phyloP scores from a whole-genome alignment of 2,113 vertebrate species.

The Rhabdornis inornatus region DNA sequence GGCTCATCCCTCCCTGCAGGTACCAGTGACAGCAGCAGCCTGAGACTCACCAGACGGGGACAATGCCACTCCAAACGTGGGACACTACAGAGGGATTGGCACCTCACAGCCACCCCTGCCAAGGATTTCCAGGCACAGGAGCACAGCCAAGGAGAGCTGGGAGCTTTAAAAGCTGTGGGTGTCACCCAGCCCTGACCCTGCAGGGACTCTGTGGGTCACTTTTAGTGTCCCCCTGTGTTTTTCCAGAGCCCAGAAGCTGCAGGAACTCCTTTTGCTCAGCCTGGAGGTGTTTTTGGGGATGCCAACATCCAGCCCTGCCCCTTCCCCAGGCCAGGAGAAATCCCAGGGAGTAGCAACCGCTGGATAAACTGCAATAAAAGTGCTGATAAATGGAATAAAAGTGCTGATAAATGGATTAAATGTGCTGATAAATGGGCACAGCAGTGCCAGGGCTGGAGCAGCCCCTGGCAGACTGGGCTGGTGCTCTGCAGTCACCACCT shows the following conservation, averaged over 20 bases:
- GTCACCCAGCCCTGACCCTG: neutral
- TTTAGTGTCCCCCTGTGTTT: rapidly evolving
- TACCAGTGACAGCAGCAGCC: neutral
- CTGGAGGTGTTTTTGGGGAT: neutral
- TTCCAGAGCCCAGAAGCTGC: neutral
- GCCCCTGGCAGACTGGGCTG: neutral
- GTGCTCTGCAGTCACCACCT: neutral
- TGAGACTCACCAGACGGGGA: constrained; percentile 17
- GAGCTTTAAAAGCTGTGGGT: neutral
- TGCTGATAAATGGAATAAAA: neutral
- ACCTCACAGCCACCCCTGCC: neutral
- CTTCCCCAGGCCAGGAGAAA: neutral
- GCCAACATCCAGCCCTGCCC: too few species aligned
- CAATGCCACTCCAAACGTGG: neutral
- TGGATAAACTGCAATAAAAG: neutral
- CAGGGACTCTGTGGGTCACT: rapidly evolving
- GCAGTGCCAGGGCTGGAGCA: neutral
- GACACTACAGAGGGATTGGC: neutral
- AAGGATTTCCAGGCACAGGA: neutral
- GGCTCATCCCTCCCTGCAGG: neutral
- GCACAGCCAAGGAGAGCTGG: neutral
- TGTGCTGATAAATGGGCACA: neutral
- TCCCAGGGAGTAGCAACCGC: neutral
- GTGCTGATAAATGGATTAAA: neutral
- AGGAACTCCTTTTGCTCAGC: neutral